Conservation (phyloP, 2,797 vertebrate genomes). For the Acipenser ruthenus region DNA sequence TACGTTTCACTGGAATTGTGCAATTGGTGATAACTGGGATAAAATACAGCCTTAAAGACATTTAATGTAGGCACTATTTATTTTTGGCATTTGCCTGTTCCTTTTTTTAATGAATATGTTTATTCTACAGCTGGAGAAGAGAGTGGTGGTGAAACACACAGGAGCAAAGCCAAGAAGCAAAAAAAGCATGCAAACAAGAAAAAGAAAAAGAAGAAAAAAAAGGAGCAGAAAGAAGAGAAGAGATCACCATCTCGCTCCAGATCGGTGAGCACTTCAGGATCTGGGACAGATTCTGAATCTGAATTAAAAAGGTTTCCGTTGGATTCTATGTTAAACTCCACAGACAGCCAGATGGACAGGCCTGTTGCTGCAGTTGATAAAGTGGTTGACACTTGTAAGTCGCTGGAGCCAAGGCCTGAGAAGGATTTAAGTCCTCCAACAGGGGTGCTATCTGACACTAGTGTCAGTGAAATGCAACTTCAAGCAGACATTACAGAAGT, state of each 20-base stretch:
- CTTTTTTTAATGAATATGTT: constrained; percentile 20
- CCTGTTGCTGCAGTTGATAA: constrained; percentile 21
- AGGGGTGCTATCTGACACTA: constrained; percentile 29
- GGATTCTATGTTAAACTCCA: neutral
- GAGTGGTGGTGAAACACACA: constrained; percentile 59
- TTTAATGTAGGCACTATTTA: neutral
- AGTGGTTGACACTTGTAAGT: constrained; percentile 37
- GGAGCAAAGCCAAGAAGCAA: constrained; percentile 82
- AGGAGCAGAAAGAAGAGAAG: constrained; percentile 69
- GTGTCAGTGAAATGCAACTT: constrained; percentile 15
- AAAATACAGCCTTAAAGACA: neutral
- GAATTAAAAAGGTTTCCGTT: constrained; percentile 40
- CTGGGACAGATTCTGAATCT: constrained; percentile 48
- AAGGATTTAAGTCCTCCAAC: constrained; percentile 6
- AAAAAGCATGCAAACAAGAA: constrained; percentile 88
- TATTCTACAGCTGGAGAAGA: constrained; percentile 54
- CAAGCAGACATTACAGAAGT: constrained; percentile 16
- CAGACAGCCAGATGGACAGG: constrained; percentile 25
- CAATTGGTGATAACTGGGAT: neutral
- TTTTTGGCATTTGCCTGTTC: neutral
- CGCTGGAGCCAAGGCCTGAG: neutral
- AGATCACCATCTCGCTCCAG: constrained; percentile 62
- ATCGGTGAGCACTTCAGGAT: constrained; percentile 58
- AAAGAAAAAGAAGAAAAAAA: constrained; percentile 79
- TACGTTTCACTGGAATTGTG: too few species aligned